Evolutionary conservation across 2,797 vertebrate genomes (phyloP).

Genomic region (Coregonus ussuriensis): DNA sequence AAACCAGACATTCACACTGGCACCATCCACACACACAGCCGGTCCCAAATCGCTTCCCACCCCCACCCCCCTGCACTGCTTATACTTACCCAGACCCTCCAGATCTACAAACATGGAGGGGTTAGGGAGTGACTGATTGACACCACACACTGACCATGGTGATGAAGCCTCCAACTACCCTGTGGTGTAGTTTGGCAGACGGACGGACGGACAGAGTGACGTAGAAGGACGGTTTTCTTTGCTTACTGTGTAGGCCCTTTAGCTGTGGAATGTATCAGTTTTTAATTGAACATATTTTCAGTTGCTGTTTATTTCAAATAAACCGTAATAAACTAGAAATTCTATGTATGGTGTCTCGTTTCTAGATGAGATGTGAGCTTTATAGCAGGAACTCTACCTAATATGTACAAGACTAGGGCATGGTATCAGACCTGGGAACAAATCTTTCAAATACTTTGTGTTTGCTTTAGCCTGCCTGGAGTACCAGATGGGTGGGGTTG

Average conservation of each 20-base stretch:
- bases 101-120: neutral
- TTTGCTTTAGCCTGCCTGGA: no score
- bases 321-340: slow-evolving; percentile 77
- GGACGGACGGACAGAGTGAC: slow-evolving; percentile 37
- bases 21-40: neutral
- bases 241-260: slow-evolving; percentile 96
- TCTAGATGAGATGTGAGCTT: neutral
- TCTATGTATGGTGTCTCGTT: neutral
- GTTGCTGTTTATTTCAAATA: slow-evolving; percentile 84
- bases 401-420: no score
- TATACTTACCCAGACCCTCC: neutral
- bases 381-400: neutral
- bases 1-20: neutral
- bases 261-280: slow-evolving; percentile 89
- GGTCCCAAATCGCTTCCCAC: neutral
- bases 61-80: neutral
- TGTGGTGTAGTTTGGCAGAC: slow-evolving; percentile 66
- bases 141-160: neutral
- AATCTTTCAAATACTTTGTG: no score
- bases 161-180: slow-evolving; percentile 57
- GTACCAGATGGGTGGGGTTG: no score
- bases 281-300: slow-evolving; percentile 88
- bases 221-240: slow-evolving; percentile 66
- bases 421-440: no score
- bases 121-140: neutral